A percentile compares a stretch with the other conserved stretches of the same genome.
These are phyloP conservation scores for Scrobipalpa costella DNA, from an alignment of 2,888 invertebrate genomes.

Conservation along the genomic window DNA sequence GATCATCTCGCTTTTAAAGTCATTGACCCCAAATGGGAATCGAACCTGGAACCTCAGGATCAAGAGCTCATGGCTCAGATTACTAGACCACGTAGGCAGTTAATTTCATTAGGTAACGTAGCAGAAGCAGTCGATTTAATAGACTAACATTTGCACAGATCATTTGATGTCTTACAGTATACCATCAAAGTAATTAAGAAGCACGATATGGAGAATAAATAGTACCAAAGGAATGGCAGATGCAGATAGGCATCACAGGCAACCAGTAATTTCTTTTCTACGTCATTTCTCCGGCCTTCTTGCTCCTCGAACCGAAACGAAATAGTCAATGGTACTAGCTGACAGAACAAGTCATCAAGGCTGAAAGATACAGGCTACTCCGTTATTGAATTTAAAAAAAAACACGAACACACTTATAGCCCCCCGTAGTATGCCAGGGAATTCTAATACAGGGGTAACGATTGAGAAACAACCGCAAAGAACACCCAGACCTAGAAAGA, in stretches of 20 bases:
- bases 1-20: too few relatives aligned
- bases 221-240: neutral
- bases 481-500: too few relatives aligned
- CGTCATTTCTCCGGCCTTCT: constrained; percentile 5
- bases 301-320: neutral
- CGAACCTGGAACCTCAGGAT: too few relatives aligned
- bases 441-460: too few relatives aligned
- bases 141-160: neutral
- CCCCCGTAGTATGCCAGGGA: too few relatives aligned
- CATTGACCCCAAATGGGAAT: too few relatives aligned
- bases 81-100: too few relatives aligned
- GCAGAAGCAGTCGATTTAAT: neutral
- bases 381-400: neutral
- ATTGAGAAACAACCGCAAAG: too few relatives aligned
- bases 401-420: neutral
- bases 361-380: neutral
- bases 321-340: neutral
- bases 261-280: neutral
- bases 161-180: neutral
- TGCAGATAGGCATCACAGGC: neutral
- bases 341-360: neutral
- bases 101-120: too few relatives aligned
- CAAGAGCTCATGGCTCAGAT: too few relatives aligned
- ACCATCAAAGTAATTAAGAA: neutral
- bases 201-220: neutral